phyloP scores from a whole-genome alignment of 1,140 invertebrate genomes.

The Caenorhabditis briggsae region DNA sequence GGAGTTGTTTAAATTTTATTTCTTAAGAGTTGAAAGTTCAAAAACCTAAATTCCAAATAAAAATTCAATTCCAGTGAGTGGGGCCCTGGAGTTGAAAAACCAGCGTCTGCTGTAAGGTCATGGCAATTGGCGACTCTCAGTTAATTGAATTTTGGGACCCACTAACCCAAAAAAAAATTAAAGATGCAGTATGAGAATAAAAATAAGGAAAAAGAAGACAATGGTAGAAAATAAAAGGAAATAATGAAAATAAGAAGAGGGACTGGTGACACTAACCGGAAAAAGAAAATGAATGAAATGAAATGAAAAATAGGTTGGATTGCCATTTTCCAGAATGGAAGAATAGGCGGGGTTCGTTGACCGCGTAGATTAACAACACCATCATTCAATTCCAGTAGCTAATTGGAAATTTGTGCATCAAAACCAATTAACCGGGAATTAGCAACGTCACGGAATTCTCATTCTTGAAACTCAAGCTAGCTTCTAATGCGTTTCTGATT shows the following conservation, averaged over 20 bases:
- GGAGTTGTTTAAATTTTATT: no score
- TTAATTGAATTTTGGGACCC: background rate
- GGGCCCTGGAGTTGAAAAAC: background rate
- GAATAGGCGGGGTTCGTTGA: slow-evolving; percentile 9
- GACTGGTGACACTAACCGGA: background rate
- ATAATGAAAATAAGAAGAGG: background rate
- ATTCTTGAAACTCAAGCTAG: background rate
- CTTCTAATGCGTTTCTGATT: slow-evolving; percentile 1
- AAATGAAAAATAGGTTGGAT: background rate
- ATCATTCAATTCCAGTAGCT: slow-evolving; percentile 25
- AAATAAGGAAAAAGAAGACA: background rate
- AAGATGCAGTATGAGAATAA: background rate
- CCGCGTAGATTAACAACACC: background rate
- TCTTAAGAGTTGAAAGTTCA: no score
- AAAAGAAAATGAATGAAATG: background rate
- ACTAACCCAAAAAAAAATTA: background rate
- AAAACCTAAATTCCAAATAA: no score
- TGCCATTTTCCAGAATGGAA: background rate
- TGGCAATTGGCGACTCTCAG: slow-evolving; percentile 1
- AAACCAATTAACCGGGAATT: slow-evolving; percentile 2
- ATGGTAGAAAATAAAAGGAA: background rate
- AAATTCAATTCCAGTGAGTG: no score
- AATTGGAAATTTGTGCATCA: slow-evolving; percentile 13
- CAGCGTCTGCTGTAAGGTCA: background rate
- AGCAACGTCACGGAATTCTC: background rate